Percentiles rank a stretch among this genome's conserved stretches.
These are phyloP conservation scores for Rapana venosa DNA, from an alignment of 2,888 invertebrate genomes.

Conservation along the genomic window DNA sequence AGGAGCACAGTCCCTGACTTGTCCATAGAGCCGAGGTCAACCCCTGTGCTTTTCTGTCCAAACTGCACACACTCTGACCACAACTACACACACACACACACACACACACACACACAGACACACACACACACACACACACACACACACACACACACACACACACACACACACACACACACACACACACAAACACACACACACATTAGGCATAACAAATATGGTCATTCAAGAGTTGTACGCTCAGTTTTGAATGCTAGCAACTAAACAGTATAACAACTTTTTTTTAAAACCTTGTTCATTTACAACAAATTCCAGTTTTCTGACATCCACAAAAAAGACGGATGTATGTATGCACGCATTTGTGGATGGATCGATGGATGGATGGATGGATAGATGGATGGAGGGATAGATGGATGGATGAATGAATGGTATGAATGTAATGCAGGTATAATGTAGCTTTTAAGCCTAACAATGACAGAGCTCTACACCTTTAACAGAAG, in stretches of 20 bases:
- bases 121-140: background rate
- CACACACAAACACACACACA: constrained; percentile 8
- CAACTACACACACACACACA: constrained; percentile 23
- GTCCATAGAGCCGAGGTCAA: constrained; percentile 45
- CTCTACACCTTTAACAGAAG: too few relatives aligned
- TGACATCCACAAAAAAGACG: too few relatives aligned
- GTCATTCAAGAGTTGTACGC: too few relatives aligned
- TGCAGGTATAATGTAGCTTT: too few relatives aligned
- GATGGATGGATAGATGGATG: background rate
- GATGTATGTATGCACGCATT: background rate
- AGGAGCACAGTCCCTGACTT: constrained; percentile 44
- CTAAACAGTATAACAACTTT: too few relatives aligned
- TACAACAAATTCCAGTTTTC: too few relatives aligned
- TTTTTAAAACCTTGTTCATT: too few relatives aligned
- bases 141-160: constrained; percentile 14
- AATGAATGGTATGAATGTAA: background rate
- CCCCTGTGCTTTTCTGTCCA: constrained; percentile 34
- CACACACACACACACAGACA: background rate
- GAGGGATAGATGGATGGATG: background rate
- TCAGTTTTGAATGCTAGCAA: too few relatives aligned
- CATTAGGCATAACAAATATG: too few relatives aligned
- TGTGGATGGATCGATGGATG: background rate
- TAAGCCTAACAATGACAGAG: too few relatives aligned
- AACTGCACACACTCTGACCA: constrained; percentile 49
- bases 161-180: constrained; percentile 18